Base-by-base conservation (phyloP, 2,888 invertebrate species). In the Nebria salina region DNA sequence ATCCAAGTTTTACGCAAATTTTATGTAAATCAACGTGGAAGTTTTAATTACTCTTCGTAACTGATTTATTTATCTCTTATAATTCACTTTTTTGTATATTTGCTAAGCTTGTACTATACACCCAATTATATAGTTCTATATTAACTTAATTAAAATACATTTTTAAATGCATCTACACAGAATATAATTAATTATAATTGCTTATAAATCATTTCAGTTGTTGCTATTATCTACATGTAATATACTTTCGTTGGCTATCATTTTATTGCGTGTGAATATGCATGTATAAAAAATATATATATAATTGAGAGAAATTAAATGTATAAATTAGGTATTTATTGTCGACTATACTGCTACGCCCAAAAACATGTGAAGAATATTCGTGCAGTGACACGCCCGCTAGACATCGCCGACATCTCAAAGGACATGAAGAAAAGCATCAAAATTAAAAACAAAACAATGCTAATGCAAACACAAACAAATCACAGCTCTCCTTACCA, bases 301-400 rank as follows among this genome's bases (percentile, higher is more conserved):
- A 34, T 34, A 34, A 34, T 34, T 92, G 91, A 85, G 86, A 89
- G 82, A 91, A 7, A 54, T 54, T 54, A 20, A 20, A 20, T 20
- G 20, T 20, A 54, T 54, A 11, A 54, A 54, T 2, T 54, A 89
- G 91, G 92, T 83, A 92, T 94, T 82, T 95, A 95, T 90, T 91
- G 90, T 89, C 95, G 97, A 86, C 93, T 99, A 83, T 99, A 98
- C 90, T 95, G 97, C 89, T 98, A 98, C 91, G 99, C 99, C 76
- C 96, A 98, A 88, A 97, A 97, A 87, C 99, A 99, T 90, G 98
- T 98, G 26, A 95, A 97, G 87, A 97, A 95, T 85, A 99, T 99
- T 87, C 93, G 96, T 83, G 97, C 97, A 6, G 95, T 97, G 72
- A 97, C 96, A 70, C 92, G 96, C 84, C 95, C 96, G 65, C 95